phyloP scores from a whole-genome alignment of 2,888 invertebrate genomes.

The Oligia fasciuncula region DNA sequence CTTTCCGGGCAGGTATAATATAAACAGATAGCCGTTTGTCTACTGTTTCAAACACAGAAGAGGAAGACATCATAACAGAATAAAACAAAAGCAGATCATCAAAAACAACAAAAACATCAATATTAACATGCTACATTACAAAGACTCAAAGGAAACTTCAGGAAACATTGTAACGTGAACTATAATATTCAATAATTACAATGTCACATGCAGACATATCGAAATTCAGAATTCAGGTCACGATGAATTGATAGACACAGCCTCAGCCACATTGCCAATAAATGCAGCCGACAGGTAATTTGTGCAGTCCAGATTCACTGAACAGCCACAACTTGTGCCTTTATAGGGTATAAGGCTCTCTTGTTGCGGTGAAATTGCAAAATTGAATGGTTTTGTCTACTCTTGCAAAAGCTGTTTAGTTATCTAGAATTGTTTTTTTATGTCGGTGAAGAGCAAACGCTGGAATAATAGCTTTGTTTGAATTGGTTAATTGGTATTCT shows the following conservation, averaged over 20 bases:
- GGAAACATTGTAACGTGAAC: constrained; percentile 19
- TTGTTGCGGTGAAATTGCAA: constrained; percentile 40
- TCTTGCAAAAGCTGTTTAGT: constrained; percentile 17
- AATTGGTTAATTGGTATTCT: constrained; percentile 43
- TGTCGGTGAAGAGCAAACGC: not conserved
- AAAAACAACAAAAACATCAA: too few species aligned
- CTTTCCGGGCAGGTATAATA: not conserved
- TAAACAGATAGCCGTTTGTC: not conserved
- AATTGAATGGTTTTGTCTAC: constrained; percentile 33
- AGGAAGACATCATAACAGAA: constrained; percentile 14
- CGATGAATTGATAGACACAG: constrained; percentile 41
- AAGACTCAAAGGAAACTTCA: constrained; percentile 1
- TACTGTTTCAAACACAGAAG: constrained; percentile 4
- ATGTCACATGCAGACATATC: constrained; percentile 51
- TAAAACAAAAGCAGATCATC: constrained; percentile 27
- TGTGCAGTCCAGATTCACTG: constrained; percentile 37
- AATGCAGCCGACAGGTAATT: constrained; percentile 66
- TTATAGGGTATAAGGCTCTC: too few species aligned
- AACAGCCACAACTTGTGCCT: constrained; percentile 25
- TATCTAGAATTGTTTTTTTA: constrained; percentile 13
- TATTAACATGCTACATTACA: constrained; percentile 13
- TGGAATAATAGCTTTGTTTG: constrained; percentile 35
- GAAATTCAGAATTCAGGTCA: constrained; percentile 55
- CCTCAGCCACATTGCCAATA: constrained; percentile 54
- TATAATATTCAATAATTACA: constrained; percentile 51